phyloP scores from a whole-genome alignment of 2,797 vertebrate genomes.

The Amniataba percoides region DNA sequence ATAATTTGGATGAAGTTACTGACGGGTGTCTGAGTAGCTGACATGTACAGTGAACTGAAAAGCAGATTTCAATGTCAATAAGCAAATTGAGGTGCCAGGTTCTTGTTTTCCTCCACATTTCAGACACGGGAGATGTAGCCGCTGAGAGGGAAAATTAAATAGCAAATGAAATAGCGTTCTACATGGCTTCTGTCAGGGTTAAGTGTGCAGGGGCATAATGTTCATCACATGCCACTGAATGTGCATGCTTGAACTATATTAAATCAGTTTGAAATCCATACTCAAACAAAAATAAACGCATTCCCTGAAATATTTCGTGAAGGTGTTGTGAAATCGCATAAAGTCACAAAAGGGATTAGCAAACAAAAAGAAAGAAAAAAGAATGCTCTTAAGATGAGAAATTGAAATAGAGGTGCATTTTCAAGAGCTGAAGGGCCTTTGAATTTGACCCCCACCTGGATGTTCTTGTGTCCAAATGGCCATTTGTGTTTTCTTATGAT shows the following conservation, averaged over 20 bases:
- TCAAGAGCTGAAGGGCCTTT: conserved; percentile 42
- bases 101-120: conserved; percentile 70
- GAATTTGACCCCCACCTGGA: conserved; percentile 55
- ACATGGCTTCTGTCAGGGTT: conserved; percentile 42
- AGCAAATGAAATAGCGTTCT: conserved; percentile 53
- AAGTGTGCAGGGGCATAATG: conserved; percentile 44
- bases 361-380: not conserved
- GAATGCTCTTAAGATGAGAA: not conserved
- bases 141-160: conserved; percentile 80
- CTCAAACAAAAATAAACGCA: conserved; percentile 31
- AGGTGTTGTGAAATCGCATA: conserved; percentile 22
- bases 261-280: conserved; percentile 37
- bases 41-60: conserved; percentile 74
- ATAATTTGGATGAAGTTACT: conserved; percentile 69
- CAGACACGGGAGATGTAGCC: conserved; percentile 61
- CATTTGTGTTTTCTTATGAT: conserved; percentile 49
- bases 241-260: conserved; percentile 55
- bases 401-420: conserved; percentile 19
- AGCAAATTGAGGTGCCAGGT: conserved; percentile 54
- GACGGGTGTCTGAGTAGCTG: conserved; percentile 67
- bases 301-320: conserved; percentile 16
- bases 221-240: conserved; percentile 55
- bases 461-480: conserved; percentile 32
- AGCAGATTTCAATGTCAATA: conserved; percentile 80
- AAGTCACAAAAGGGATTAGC: conserved; percentile 26